Conservation (phyloP, 2,113 vertebrate species). For the Burhinus oedicnemus region DNA sequence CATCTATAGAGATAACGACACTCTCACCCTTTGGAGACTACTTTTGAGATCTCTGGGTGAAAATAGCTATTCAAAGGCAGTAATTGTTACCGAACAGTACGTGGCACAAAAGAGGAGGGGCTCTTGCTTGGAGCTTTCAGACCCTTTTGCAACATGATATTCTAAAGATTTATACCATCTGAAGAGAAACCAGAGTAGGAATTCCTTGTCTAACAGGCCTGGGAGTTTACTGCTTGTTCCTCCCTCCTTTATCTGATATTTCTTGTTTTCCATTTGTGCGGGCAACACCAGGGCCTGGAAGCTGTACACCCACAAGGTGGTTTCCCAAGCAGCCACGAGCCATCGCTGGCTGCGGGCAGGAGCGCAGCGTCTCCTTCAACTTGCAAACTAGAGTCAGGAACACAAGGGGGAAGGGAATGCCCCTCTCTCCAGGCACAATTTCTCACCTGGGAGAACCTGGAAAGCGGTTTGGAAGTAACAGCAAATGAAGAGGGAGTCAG, state of each 20-base stretch:
- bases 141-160: neutral
- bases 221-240: neutral
- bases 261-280: slow-evolving; percentile 35
- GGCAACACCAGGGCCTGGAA: slow-evolving; percentile 78
- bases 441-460: neutral
- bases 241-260: neutral
- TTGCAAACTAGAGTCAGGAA: neutral
- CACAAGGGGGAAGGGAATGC: neutral
- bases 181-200: neutral
- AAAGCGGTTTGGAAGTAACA: neutral
- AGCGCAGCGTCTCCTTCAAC: slow-evolving; percentile 72
- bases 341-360: slow-evolving; percentile 44
- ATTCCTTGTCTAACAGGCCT: neutral
- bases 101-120: neutral
- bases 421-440: rapidly evolving
- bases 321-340: slow-evolving; percentile 50
- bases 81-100: neutral
- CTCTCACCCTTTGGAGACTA: neutral
- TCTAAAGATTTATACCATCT: neutral
- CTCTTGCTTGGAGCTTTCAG: neutral
- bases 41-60: neutral
- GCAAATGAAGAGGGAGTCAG: neutral
- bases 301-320: slow-evolving; percentile 61
- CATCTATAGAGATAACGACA: neutral
- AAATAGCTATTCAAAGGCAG: neutral